Conservation (phyloP, 2,113 vertebrate genomes). For the Columbina picui region DNA sequence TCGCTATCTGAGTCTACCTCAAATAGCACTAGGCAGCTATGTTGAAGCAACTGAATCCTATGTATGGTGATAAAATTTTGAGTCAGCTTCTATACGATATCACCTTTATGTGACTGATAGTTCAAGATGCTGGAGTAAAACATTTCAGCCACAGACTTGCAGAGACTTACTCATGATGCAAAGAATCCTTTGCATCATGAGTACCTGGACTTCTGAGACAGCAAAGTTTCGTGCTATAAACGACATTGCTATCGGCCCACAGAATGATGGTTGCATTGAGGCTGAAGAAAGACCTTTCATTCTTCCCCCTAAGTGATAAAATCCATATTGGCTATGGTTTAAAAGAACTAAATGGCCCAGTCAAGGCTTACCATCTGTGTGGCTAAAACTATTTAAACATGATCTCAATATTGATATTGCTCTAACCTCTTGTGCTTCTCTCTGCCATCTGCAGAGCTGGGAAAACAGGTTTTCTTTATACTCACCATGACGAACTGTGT, state of each 20-base stretch:
- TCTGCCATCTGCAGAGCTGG: conserved; percentile 50
- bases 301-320: conserved; percentile 3
- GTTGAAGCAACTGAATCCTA: background rate
- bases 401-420: background rate
- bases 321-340: background rate
- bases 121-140: background rate
- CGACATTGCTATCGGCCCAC: background rate
- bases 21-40: background rate
- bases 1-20: background rate
- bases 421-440: conserved; percentile 46
- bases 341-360: background rate
- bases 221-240: background rate
- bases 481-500: background rate
- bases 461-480: conserved; percentile 60
- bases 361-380: conserved; percentile 39
- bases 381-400: conserved; percentile 14
- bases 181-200: background rate
- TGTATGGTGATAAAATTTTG: background rate
- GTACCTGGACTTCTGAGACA: accelerated
- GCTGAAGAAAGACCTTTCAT: background rate
- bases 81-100: background rate
- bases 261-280: background rate
- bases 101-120: background rate
- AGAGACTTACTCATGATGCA: background rate
- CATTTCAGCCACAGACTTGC: background rate